These are phyloP conservation scores for Rosalia funebris DNA, from an alignment of 2,888 invertebrate species.

Conservation along the genomic window DNA sequence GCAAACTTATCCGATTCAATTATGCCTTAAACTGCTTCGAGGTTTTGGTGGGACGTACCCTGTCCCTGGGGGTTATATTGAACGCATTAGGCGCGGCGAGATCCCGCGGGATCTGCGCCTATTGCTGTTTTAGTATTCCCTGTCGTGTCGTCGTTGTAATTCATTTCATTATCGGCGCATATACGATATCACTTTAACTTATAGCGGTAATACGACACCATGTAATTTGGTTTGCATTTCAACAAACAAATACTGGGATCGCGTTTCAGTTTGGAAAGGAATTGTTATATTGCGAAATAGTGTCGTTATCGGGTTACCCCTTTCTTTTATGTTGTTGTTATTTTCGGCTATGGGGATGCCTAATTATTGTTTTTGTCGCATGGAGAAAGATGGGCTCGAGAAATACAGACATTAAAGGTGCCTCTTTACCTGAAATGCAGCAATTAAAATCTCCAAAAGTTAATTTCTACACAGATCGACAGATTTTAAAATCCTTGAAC, in stretches of 20 bases:
- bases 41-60: conserved; percentile 1
- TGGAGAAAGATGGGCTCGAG: too few species aligned
- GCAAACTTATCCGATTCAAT: conserved; percentile 1
- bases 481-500: too few species aligned
- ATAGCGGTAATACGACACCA: conserved; percentile 16
- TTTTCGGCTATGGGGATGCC: too few species aligned
- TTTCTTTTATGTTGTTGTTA: background rate
- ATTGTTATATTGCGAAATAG: conserved; percentile 1
- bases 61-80: background rate
- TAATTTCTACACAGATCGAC: too few species aligned
- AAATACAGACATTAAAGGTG: too few species aligned
- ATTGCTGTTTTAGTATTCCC: conserved; percentile 3
- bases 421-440: too few species aligned
- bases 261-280: conserved; percentile 36
- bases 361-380: too few species aligned
- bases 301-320: conserved; percentile 8
- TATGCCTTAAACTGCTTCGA: conserved; percentile 5
- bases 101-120: conserved; percentile 13
- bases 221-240: conserved; percentile 31
- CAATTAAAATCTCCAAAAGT: too few species aligned
- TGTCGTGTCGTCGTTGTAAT: background rate
- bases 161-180: conserved; percentile 18
- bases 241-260: conserved; percentile 36
- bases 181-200: conserved; percentile 18
- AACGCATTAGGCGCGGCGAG: conserved; percentile 8